phyloP scores from a whole-genome alignment of 1,140 invertebrate genomes.

The Lucilia sericata region DNA sequence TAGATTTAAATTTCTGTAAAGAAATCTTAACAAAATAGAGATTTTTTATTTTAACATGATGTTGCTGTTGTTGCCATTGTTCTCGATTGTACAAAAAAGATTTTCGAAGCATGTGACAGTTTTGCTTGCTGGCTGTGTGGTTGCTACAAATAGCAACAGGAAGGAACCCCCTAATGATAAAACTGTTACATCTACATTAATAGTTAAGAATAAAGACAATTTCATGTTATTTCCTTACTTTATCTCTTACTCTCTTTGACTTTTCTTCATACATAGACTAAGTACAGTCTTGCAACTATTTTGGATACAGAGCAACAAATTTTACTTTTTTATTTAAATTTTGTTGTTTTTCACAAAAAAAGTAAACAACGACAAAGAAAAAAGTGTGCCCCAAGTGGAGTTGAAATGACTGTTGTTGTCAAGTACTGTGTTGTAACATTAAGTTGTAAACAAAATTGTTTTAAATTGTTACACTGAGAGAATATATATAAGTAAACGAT shows the following conservation, averaged over 20 bases:
- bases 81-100: not conserved
- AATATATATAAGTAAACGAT: not conserved
- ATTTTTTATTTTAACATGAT: not conserved
- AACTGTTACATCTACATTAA: conserved; percentile 12
- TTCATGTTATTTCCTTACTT: not conserved
- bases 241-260: not conserved
- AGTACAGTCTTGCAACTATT: conserved; percentile 9
- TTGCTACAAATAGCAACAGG: conserved; percentile 24
- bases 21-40: not conserved
- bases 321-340: no score
- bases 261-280: not conserved
- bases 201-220: not conserved
- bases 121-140: not conserved
- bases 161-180: conserved; percentile 37
- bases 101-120: not conserved
- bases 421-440: conserved; percentile 32
- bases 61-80: not conserved
- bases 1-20: not conserved
- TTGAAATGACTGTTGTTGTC: conserved; percentile 28
- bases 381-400: conserved; percentile 24
- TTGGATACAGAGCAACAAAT: conserved; percentile 5
- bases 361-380: not conserved
- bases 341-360: no score
- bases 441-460: conserved; percentile 44
- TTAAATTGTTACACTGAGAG: conserved; percentile 23